These are phyloP conservation scores for Bombylius major DNA, from an alignment of 2,888 invertebrate species.

Conservation along the genomic window DNA sequence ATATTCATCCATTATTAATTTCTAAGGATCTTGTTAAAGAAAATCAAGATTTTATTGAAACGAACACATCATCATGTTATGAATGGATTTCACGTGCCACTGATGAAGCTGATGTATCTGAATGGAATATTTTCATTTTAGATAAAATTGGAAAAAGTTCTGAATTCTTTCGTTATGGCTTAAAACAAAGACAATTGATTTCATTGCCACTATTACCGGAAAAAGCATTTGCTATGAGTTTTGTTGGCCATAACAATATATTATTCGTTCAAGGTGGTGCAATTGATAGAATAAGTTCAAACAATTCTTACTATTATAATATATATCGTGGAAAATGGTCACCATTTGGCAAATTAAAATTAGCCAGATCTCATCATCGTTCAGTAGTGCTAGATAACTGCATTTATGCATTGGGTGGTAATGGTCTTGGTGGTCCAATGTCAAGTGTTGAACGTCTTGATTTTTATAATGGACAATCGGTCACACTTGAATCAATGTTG, in stretches of 20 bases:
- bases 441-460: conserved; percentile 22
- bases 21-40: conserved; percentile 17
- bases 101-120: conserved; percentile 15
- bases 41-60: conserved; percentile 13
- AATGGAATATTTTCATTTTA: conserved; percentile 24
- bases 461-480: conserved; percentile 16
- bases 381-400: conserved; percentile 21
- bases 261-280: conserved; percentile 24
- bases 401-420: conserved; percentile 24
- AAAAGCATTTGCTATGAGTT: conserved; percentile 22
- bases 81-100: conserved; percentile 20
- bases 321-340: conserved; percentile 24
- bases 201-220: conserved; percentile 19
- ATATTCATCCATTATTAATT: conserved; percentile 23
- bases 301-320: conserved; percentile 21
- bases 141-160: conserved; percentile 25
- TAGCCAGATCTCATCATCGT: conserved; percentile 24
- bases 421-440: conserved; percentile 18
- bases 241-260: conserved; percentile 20
- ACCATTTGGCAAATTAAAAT: conserved; percentile 16
- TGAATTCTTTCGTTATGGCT: conserved; percentile 19
- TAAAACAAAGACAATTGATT: conserved; percentile 17
- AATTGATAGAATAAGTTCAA: conserved; percentile 4
- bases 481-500: conserved; percentile 18
- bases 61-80: conserved; percentile 14